These are phyloP conservation scores for Pelagia noctiluca DNA, from an alignment of 30 jellyfish, hydroid and myxozoan genomes.

Conservation along the genomic window DNA sequence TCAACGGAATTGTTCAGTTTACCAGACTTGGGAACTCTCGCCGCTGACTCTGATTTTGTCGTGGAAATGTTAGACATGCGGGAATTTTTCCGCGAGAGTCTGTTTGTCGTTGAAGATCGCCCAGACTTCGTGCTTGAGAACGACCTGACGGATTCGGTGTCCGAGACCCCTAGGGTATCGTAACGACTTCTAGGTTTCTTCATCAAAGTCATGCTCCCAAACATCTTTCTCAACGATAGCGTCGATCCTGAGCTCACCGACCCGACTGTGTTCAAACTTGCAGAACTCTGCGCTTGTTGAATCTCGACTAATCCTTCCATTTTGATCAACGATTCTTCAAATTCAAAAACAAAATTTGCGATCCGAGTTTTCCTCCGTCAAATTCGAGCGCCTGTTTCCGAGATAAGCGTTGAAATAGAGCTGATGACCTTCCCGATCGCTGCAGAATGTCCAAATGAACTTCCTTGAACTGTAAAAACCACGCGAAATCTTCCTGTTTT, in stretches of 20 bases:
- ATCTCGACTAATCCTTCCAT: conserved; percentile 73
- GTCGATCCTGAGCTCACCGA: conserved; percentile 59
- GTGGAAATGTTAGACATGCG: conserved; percentile 13
- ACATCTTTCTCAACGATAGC: conserved; percentile 54
- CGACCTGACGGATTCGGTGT: conserved; percentile 56
- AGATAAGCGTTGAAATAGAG: no score
- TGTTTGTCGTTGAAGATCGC: conserved; percentile 23
- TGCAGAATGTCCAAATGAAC: no score
- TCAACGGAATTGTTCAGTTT: conserved; percentile 59
- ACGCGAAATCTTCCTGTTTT: no score
- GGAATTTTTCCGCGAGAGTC: conserved; percentile 27
- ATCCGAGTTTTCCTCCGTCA: no score
- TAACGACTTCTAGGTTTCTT: conserved; percentile 24
- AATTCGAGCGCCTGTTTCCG: no score
- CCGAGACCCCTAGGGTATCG: conserved; percentile 50
- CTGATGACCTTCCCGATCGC: no score
- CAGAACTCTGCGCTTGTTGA: conserved; percentile 60
- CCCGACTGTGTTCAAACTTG: conserved; percentile 25
- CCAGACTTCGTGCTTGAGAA: conserved; percentile 41
- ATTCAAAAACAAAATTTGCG: no score
- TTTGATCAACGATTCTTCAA: no score
- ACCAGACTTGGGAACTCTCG: conserved; percentile 47
- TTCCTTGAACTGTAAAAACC: no score
- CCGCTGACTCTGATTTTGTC: conserved; percentile 25
- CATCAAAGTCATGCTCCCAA: conserved; percentile 38